These are phyloP conservation scores for Matsumurasca onukii DNA, from an alignment of 1,140 invertebrate species.

Conservation along the genomic window DNA sequence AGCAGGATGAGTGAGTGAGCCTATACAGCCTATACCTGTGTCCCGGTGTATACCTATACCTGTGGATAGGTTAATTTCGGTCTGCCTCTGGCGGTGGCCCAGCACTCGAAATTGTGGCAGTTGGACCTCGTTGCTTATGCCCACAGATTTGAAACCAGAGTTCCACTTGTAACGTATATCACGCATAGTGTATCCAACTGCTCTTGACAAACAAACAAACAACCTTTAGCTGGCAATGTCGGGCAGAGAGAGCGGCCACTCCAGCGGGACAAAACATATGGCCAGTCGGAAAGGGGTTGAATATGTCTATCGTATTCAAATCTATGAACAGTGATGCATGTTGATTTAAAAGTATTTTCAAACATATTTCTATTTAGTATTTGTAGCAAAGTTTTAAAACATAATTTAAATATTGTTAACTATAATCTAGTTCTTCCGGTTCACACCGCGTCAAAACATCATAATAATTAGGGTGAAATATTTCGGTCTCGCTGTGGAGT, in stretches of 20 bases:
- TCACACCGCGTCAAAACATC: too few species aligned
- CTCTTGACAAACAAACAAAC: constrained; percentile 53
- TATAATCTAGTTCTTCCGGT: too few species aligned
- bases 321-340: too few species aligned
- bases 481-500: too few species aligned
- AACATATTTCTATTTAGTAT: too few species aligned
- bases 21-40: constrained; percentile 11
- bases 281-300: too few species aligned
- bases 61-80: constrained; percentile 91
- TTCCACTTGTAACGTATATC: constrained; percentile 97
- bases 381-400: too few species aligned
- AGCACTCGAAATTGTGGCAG: constrained; percentile 93
- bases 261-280: too few species aligned
- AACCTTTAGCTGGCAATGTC: constrained; percentile 22
- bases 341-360: too few species aligned
- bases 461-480: too few species aligned
- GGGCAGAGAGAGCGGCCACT: background rate
- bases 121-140: constrained; percentile 88
- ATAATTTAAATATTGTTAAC: too few species aligned
- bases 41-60: constrained; percentile 60
- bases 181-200: constrained; percentile 96
- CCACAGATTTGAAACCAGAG: constrained; percentile 82
- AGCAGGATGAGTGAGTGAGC: background rate
- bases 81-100: constrained; percentile 87
- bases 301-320: too few species aligned